Evolutionary conservation across 2,888 invertebrate species (phyloP).

Genomic region (Phasia obesa): DNA sequence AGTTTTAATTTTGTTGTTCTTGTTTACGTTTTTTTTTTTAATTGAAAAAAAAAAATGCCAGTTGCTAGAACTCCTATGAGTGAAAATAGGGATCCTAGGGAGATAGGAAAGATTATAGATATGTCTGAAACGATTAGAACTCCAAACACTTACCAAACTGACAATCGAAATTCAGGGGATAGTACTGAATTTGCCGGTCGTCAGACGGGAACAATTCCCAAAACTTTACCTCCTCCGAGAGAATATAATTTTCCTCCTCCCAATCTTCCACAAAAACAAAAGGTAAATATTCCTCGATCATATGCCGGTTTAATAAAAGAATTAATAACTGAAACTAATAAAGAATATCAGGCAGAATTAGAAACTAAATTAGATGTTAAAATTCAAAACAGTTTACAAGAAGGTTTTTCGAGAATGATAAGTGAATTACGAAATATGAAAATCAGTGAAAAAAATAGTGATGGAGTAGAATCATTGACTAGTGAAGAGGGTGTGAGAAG

Average conservation of each 20-base stretch:
- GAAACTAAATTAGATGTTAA: not conserved
- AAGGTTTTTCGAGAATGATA: not conserved
- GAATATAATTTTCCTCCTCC: not conserved
- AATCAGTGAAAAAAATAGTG: not conserved
- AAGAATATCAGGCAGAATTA: not conserved
- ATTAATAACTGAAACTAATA: not conserved
- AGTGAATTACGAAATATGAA: not conserved
- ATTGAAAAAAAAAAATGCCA: too few species aligned
- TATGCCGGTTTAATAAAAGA: not conserved
- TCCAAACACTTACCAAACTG: too few species aligned
- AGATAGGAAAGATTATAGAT: too few species aligned
- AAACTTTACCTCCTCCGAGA: not conserved
- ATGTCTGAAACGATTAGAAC: too few species aligned
- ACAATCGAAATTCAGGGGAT: not conserved
- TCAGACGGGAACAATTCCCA: not conserved
- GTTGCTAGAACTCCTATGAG: too few species aligned
- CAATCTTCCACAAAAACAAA: not conserved
- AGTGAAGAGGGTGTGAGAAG: not conserved
- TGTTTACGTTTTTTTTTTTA: too few species aligned
- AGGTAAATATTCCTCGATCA: not conserved
- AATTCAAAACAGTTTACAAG: not conserved
- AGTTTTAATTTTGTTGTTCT: too few species aligned
- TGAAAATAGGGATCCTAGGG: too few species aligned
- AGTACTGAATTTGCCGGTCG: not conserved
- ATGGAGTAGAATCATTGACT: not conserved